Conservation (phyloP, 2,888 invertebrate species). For the Athripsodes cinereus region DNA sequence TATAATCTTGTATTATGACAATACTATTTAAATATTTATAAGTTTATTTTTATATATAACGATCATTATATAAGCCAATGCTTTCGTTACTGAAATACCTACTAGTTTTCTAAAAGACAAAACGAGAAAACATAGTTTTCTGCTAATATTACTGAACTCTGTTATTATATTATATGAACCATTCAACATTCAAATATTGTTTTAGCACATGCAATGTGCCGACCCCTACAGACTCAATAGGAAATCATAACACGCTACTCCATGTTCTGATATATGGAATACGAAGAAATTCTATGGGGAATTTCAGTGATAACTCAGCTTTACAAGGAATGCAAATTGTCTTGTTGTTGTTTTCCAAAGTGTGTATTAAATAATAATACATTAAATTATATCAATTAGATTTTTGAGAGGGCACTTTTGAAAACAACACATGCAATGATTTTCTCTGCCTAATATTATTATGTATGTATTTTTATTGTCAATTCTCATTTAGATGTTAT, state of each 20-base stretch:
- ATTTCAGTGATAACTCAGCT: slow-evolving; percentile 28
- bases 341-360: too few species aligned
- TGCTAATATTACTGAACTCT: too few species aligned
- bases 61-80: neutral
- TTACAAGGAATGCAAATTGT: slow-evolving; percentile 20
- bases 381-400: too few species aligned
- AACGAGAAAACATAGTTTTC: too few species aligned
- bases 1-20: neutral
- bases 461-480: slow-evolving; percentile 13
- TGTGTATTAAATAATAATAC: too few species aligned
- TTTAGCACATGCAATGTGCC: slow-evolving; percentile 13
- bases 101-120: too few species aligned
- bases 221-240: slow-evolving; percentile 8
- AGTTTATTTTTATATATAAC: neutral
- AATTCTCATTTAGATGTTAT: slow-evolving; percentile 13
- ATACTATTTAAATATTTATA: slow-evolving; percentile 1
- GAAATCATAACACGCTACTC: too few species aligned
- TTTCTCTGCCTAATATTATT: slow-evolving; percentile 27
- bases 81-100: too few species aligned
- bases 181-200: too few species aligned
- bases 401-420: too few species aligned
- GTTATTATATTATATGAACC: too few species aligned
- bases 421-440: slow-evolving; percentile 3
- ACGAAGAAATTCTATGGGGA: slow-evolving; percentile 23
- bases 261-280: slow-evolving; percentile 11